Evolutionary conservation across 2,113 vertebrate species (phyloP).

Genomic region (Oryzias curvinotus): DNA sequence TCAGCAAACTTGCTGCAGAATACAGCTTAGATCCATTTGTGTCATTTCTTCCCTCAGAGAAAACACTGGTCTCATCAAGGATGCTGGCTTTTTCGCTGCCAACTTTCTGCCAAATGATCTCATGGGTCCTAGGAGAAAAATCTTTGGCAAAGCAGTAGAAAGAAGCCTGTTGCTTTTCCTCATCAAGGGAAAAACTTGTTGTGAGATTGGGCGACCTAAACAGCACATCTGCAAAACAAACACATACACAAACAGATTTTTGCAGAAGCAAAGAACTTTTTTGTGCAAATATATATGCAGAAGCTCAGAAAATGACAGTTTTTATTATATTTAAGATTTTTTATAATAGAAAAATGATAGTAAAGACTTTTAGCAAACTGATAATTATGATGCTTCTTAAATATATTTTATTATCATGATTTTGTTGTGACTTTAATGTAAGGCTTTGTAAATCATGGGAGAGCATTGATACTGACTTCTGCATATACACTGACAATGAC

Average conservation of each 20-base stretch:
- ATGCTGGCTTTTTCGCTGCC: too few relatives aligned
- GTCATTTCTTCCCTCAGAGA: too few relatives aligned
- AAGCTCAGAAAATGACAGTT: conserved; percentile 9
- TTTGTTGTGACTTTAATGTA: neutral
- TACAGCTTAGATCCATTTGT: too few relatives aligned
- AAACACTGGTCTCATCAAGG: too few relatives aligned
- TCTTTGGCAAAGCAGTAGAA: too few relatives aligned
- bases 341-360: neutral
- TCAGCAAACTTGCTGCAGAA: too few relatives aligned
- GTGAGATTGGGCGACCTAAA: conserved; percentile 4
- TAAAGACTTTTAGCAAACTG: neutral
- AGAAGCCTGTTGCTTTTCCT: too few relatives aligned
- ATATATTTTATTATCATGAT: neutral
- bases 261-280: conserved; percentile 47
- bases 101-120: too few relatives aligned
- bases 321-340: neutral
- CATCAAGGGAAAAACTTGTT: too few relatives aligned
- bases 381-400: neutral
- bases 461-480: conserved; percentile 33
- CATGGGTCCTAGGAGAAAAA: too few relatives aligned
- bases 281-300: conserved; percentile 27
- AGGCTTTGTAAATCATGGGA: conserved; percentile 1
- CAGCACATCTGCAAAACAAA: conserved; percentile 63
- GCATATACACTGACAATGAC: conserved; percentile 49
- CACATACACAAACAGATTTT: conserved; percentile 61